Evolutionary conservation across 2,888 invertebrate genomes (phyloP), one percentile per base, ranked within the genome.

Genomic region (Tachina grossa): DNA sequence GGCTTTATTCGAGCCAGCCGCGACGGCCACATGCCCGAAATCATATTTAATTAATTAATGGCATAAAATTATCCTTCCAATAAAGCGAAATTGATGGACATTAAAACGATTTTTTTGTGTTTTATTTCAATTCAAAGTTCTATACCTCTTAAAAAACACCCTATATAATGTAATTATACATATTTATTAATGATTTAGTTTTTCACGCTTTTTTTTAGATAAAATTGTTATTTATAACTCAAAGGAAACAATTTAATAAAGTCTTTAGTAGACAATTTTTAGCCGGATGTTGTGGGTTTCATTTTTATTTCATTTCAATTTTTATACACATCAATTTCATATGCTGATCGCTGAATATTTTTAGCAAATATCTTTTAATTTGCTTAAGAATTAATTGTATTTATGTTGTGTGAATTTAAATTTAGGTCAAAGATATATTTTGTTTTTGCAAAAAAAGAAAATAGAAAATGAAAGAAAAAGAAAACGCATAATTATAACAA

Each of bases 361-460:
- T 79, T 47, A 63, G n/a, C 49, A 8, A 78, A 51, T 61, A 51
- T 69, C 43, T 59, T 49, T 39, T 11, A n/a, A 3, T 41, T 59
- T 61, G n/a, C 0, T 53, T 49, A 1, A 5, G 5, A 57, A 45
- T 61, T 31, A 45, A 59, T 53, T 51, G 43, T 16, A 10, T 16
- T 47, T 39, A 49, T 57, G 16, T 71, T 71, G 39, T 63, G 47
- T 31, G 71, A 71, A 72, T 57, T 51, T 8, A 71, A 78, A 78
- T 78, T 78, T 78, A 63, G 78, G 69, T 71, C 78, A 78, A 63
- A 61, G 61, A 51, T 53, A 61, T 45, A 51, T 68, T 59, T 77
- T 43, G 22, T 6, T 69, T 43, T 63, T 39, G 61, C 53, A n/a
- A 78, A 71, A 3, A 10, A 57, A 57, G 1, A 14, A 49, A 8